Evolutionary conservation across 2,888 invertebrate genomes (phyloP), one percentile per base, ranked within the genome.

Genomic region (Minunthozetes semirufus): DNA sequence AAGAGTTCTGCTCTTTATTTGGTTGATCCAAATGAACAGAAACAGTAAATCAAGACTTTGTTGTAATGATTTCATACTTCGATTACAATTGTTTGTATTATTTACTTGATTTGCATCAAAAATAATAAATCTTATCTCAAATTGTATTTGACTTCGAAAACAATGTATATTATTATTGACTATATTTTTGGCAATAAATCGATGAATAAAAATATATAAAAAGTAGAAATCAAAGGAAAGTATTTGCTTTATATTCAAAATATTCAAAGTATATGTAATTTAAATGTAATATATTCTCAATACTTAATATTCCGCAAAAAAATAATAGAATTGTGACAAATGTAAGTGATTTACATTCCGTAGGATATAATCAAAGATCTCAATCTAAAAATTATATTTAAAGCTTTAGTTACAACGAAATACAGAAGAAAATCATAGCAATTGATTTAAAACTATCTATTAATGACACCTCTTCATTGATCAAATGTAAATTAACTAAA

Each of bases 91-190:
- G 8, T 25, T 27, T 59, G 29, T 38, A 15, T 63, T 22, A 1
- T 38, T 66, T 9, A 11, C 13, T 25, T 17, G 15, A 38, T 11
- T 66, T 29, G 9, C 13, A 63, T 63, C 9, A 4, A 63, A 56
- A 19, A 56, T 56, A n/a, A 59, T 59, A 59, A 59, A 59, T 59
- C 25, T 59, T 66, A 33, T 66, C 29, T 29, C 2, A n/a, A 38
- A 19, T 29, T 66, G 38, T 38, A 38, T 66, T 66, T 66, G 66
- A 66, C 66, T 66, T 66, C 66, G 17, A 66, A 61, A 66, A 66
- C 66, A 38, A 66, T 66, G 66, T 38, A 33, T 33, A 33, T 33
- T 66, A 66, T 66, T 27, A 61, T 61, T 61, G 29, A 27, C 61
- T 61, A 27, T 19, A 56, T 56, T 61, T 38, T 59, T 19, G n/a